Evolutionary conservation across 1,140 invertebrate genomes (phyloP), one percentile per base, ranked within the genome.

Genomic region (Belonocnema kinseyi): DNA sequence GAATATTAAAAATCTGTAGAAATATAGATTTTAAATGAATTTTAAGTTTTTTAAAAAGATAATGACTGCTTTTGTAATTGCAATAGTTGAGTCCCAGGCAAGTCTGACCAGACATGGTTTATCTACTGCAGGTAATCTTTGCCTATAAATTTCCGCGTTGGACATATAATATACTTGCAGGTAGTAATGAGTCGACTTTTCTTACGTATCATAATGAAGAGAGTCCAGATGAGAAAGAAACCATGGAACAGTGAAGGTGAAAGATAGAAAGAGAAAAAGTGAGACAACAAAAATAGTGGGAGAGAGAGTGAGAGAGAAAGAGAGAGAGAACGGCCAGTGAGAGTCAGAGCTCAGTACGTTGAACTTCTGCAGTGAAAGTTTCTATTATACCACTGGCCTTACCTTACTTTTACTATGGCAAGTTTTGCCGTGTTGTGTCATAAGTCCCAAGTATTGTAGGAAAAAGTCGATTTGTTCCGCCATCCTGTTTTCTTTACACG

Each of bases 321-420:
- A 50, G 73, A 81, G 73, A 72, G 83, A 87, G 88, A 87, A 87
- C 82, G 83, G 79, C 77, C 83, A 89, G 89, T 89, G 90, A 89
- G 90, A 90, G 90, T 89, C 84, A 72, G 81, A 66, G 84, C 76
- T 81, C 83, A 83, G 90, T 89, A 88, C 90, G 85, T 91, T 91
- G 90, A 91, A 91, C 90, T 89, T 90, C 82, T 82, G 87, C 86
- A 90, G 90, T 91, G 90, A 91, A 91, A 91, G 90, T 91, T 91
- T 90, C 89, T 91, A 91, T 91, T 91, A 91, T 91, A 91, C 87
- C 89, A 91, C 88, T 90, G 90, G 90, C 90, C 90, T 91, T 91
- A 91, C 90, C 89, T 91, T 91, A 90, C 90, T 90, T 91, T 90
- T 91, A 90, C 90, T 91, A 88, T 83, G 85, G 85, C 87, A 89